Evolutionary conservation across 23 tunicate species (phyloP).

Genomic region (Styela plicata): DNA sequence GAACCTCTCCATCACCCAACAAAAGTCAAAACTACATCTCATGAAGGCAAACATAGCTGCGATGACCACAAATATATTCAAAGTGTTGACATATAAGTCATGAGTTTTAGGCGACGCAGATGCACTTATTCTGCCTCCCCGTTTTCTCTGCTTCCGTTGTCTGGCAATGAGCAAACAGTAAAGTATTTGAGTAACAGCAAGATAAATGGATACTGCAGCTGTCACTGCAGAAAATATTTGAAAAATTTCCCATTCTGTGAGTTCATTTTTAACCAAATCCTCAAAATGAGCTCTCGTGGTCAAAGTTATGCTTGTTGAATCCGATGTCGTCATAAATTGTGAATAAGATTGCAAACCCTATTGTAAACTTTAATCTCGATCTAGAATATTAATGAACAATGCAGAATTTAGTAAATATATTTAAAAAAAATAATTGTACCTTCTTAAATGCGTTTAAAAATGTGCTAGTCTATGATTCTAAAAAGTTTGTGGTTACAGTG

Average conservation of each 20-base stretch:
- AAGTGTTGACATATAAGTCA: neutral
- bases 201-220: neutral
- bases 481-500: too few relatives aligned
- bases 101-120: neutral
- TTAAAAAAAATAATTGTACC: too few relatives aligned
- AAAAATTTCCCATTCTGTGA: neutral
- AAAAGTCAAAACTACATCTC: slow-evolving; percentile 8
- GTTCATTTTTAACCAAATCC: neutral
- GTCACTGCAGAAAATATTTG: neutral
- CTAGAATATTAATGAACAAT: too few relatives aligned
- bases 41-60: slow-evolving; percentile 1
- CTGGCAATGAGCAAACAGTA: neutral
- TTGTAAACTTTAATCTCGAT: too few relatives aligned
- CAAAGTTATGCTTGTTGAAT: too few relatives aligned
- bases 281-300: too few relatives aligned
- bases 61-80: neutral
- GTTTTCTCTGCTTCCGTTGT: neutral
- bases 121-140: neutral
- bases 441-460: too few relatives aligned
- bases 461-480: too few relatives aligned
- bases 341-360: too few relatives aligned
- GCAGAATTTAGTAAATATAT: too few relatives aligned
- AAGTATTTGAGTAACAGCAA: neutral
- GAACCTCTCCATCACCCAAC: neutral
- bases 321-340: too few relatives aligned